Conservation (phyloP, 1,140 invertebrate species). For the Trachymyrmex cornetzi region DNA sequence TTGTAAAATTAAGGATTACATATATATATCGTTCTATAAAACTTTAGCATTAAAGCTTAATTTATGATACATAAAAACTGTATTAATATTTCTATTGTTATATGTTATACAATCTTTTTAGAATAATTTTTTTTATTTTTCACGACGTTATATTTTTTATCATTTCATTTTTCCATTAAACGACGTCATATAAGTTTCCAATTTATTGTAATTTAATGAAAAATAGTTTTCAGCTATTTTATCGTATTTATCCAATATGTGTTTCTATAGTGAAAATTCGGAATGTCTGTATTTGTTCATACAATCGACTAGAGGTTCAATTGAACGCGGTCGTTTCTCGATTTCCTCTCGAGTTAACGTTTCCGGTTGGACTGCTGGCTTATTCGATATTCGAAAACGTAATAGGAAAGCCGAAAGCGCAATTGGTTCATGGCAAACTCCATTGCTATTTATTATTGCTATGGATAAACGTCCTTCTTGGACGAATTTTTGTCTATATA, state of each 20-base stretch:
- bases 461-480: not conserved
- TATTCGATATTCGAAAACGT: slow-evolving; percentile 39
- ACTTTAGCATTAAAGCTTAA: not conserved
- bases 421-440: slow-evolving; percentile 5
- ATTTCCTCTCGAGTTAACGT: slow-evolving; percentile 60
- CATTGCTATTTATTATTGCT: slow-evolving; percentile 26
- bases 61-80: not conserved
- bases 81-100: slow-evolving; percentile 15
- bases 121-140: not conserved
- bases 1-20: not conserved
- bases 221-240: slow-evolving; percentile 12
- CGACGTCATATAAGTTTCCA: not conserved
- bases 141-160: not conserved
- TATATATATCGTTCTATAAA: not conserved
- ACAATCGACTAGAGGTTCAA: slow-evolving; percentile 19
- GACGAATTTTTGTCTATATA: not conserved
- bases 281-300: slow-evolving; percentile 29
- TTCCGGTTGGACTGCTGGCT: slow-evolving; percentile 28
- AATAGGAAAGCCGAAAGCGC: slow-evolving; percentile 11
- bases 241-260: slow-evolving; percentile 19
- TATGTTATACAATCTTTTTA: not conserved
- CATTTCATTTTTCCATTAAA: not conserved
- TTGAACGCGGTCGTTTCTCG: slow-evolving; percentile 39
- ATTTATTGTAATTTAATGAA: slow-evolving; percentile 34
- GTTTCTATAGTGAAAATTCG: not conserved